Evolutionary conservation across 2,113 vertebrate species (phyloP).

Genomic region (Megaceryle torquata): DNA sequence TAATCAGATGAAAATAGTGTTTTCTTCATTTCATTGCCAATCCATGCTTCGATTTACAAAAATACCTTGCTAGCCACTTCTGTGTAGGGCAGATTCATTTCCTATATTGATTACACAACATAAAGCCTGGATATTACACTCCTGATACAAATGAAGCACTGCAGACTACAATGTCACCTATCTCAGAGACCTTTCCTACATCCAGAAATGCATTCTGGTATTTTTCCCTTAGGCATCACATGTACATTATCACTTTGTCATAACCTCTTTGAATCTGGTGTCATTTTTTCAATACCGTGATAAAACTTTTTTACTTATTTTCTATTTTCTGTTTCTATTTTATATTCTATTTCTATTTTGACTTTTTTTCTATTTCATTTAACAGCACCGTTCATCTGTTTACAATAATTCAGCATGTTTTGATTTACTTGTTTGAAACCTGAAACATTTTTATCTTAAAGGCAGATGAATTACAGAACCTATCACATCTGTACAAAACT

Average conservation of each 20-base stretch:
- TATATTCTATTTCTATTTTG: neutral
- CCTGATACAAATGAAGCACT: neutral
- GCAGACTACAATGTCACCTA: neutral
- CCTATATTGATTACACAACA: neutral
- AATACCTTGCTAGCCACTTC: neutral
- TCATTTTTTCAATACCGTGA: neutral
- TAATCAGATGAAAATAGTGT: neutral
- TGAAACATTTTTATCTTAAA: neutral
- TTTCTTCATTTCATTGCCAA: neutral
- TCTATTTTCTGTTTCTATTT: neutral
- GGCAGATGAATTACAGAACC: neutral
- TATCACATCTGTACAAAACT: neutral
- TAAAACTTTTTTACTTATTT: neutral
- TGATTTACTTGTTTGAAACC: neutral
- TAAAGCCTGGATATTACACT: neutral
- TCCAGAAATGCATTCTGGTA: neutral
- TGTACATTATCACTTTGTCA: neutral
- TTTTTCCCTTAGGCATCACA: neutral
- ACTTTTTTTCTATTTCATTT: neutral
- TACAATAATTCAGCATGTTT: neutral
- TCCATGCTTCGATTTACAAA: neutral
- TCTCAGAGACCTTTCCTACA: neutral
- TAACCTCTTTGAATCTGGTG: neutral
- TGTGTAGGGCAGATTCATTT: neutral
- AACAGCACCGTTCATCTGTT: neutral